Base-by-base conservation (phyloP, 2,888 invertebrate species). In the Limnephilus lunatus region DNA sequence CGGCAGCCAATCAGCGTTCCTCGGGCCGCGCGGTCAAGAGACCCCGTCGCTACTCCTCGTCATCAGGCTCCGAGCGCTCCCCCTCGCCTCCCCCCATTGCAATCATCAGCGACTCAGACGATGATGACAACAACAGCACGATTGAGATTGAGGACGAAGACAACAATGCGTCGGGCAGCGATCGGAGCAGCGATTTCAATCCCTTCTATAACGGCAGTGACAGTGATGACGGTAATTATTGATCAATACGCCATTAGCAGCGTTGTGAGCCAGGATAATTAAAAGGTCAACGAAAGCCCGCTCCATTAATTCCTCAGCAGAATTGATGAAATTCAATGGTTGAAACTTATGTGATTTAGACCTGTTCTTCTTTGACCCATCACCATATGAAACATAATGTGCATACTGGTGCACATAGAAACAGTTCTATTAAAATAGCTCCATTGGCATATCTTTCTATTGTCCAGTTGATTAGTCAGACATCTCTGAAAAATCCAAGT, bases 131-230 rank as follows among this genome's bases (percentile, higher is more conserved):
- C 87, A 95, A 94, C 92, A 95, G 95, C 92, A 95, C 95, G 19
- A 97, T 97, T 91, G 96, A 97, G 82, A 96, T 95, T 53, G 96
- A 96, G 39, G 96, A 95, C 80, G 96, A 95, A 68, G 95, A 96
- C 2, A 96, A 95, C 0, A 94, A 94, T 35, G 94, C 93, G 92
- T 95, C 95, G 85, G 96, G 96, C 93, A 97, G 97, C 93, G 97
- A 97, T 94, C 96, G 96, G 91, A 98, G 98, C 94, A 98, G 98
- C 92, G 99, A 98, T 95, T 98, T 98, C 95, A 99, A 99, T 96
- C 99, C 99, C n/a, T 98, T 98, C 94, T 98, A 98, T 95, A 97
- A 97, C 89, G 98, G 98, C 94, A 97, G 97, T 94, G 98, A 98
- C 94, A 98, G 98, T 82, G 98, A 98, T 94, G 97, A 97, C 94